phyloP scores from a whole-genome alignment of 2,113 vertebrate species.

The Copsychus sechellarum region DNA sequence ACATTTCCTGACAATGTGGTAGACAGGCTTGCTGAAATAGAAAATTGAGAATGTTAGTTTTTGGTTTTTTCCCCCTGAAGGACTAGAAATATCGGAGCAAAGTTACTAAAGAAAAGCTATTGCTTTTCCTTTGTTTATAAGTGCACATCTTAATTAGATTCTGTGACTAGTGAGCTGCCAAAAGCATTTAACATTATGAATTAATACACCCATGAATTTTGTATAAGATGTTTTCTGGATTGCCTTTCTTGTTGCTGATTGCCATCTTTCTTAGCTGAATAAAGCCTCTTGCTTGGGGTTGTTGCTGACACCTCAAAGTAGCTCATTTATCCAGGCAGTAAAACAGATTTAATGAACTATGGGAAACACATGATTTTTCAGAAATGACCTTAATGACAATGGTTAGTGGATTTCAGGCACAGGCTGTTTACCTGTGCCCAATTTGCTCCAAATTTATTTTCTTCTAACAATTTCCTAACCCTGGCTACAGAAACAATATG shows the following conservation, averaged over 20 bases:
- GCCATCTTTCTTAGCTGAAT: slow-evolving; percentile 1
- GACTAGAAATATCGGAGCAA: background rate
- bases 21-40: background rate
- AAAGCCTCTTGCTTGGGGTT: background rate
- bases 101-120: background rate
- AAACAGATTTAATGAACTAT: slow-evolving; percentile 58
- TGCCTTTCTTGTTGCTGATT: background rate
- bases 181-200: slow-evolving; percentile 28
- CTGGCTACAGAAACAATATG: background rate
- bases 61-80: background rate
- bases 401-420: slow-evolving; percentile 14
- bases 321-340: slow-evolving; percentile 9
- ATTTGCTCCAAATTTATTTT: slow-evolving; percentile 13
- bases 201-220: slow-evolving; percentile 38
- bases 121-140: background rate
- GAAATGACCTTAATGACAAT: slow-evolving; percentile 45
- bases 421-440: slow-evolving; percentile 38
- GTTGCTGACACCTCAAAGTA: slow-evolving; percentile 2
- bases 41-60: background rate
- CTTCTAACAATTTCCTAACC: background rate
- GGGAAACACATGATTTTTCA: slow-evolving; percentile 43
- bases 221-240: slow-evolving; percentile 1
- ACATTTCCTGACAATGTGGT: background rate
- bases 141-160: background rate
- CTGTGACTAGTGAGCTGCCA: background rate